These are phyloP conservation scores for Verasper variegatus DNA, from an alignment of 2,113 vertebrate genomes.

Conservation along the genomic window DNA sequence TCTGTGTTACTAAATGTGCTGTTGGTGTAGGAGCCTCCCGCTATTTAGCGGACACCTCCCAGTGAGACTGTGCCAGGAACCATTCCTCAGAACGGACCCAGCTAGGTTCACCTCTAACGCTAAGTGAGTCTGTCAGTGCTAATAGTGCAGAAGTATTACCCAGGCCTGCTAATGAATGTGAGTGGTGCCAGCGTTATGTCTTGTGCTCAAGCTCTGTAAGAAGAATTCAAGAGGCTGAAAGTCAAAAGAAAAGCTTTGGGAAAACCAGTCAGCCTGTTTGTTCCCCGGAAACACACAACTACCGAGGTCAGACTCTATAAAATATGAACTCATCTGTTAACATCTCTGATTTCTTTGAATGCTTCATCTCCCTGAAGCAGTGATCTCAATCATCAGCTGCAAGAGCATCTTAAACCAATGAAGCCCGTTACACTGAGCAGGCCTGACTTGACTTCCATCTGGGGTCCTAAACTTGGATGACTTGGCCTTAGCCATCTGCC, in stretches of 20 bases:
- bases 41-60: neutral
- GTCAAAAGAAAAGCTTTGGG: slow-evolving; percentile 18
- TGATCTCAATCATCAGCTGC: slow-evolving; percentile 17
- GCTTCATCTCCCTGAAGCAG: neutral
- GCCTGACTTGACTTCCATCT: slow-evolving; percentile 32
- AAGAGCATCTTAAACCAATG: slow-evolving; percentile 20
- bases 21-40: slow-evolving; percentile 10
- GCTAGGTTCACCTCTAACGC: slow-evolving; percentile 22
- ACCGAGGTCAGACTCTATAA: slow-evolving; percentile 1
- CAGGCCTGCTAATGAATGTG: slow-evolving; percentile 50
- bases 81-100: slow-evolving; percentile 35
- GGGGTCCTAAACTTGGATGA: slow-evolving; percentile 29
- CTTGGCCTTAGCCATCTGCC: slow-evolving; percentile 26
- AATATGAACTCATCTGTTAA: slow-evolving; percentile 19
- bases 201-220: slow-evolving; percentile 28
- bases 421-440: slow-evolving; percentile 1
- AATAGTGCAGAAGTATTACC: slow-evolving; percentile 42
- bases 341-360: neutral
- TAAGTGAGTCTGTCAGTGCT: slow-evolving; percentile 60
- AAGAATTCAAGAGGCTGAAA: slow-evolving; percentile 41
- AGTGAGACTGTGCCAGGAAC: slow-evolving; percentile 37
- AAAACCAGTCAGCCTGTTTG: slow-evolving; percentile 9
- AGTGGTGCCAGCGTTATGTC: slow-evolving; percentile 32
- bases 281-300: slow-evolving; percentile 8
- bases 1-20: slow-evolving; percentile 20